Evolutionary conservation across 2,797 vertebrate species (phyloP), one percentile per base, ranked within the genome.

Genomic region (Coreius guichenoti): DNA sequence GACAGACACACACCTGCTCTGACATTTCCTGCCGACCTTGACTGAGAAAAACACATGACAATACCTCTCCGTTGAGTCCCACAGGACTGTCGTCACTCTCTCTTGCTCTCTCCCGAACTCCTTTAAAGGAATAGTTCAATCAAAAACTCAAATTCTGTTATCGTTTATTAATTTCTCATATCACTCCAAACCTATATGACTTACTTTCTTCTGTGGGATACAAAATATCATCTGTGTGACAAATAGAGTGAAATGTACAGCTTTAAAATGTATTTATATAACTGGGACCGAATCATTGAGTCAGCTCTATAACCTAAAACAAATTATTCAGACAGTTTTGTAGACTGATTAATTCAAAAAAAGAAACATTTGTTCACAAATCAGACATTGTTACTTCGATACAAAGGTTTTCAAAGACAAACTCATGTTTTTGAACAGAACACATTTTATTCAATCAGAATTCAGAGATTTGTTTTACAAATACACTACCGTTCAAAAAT

Each of bases 21-120:
- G 95, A 95, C 95, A 95, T 95, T 95, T 95, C 93, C 92, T 94
- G 90, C 92, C 90, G 93, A 95, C 95, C 95, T 95, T 94, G 94
- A 95, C 94, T 93, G 92, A 91, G 91, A 94, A 94, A 89, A 94
- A 93, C 92, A 92, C 93, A 92, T 93, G 94, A 94, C 94, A 94
- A 94, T 92, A 93, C 92, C 91, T 92, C 91, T 94, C 90, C 11
- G 1, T 19, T 33, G 61, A 80, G n/a, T 83, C 92, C 33, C 90
- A 88, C 89, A 58, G 67, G 89, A 92, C 90, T n/a, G 81, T 67
- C 26, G 58, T 63, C 49, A 61, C 74, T 56, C 58, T 89, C 84
- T 86, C 86, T 86, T 91, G 79, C 79, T 87, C 81, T 87, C 90
- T 90, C 87, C 85, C 88, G 12, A 51, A 82, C 14, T 76, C 82